Percentiles rank a stretch among this genome's conserved stretches.
These are phyloP conservation scores for Aphrocallistes beatrix DNA, from an alignment of 37 sponge, comb jelly and placozoan species.

Conservation along the genomic window DNA sequence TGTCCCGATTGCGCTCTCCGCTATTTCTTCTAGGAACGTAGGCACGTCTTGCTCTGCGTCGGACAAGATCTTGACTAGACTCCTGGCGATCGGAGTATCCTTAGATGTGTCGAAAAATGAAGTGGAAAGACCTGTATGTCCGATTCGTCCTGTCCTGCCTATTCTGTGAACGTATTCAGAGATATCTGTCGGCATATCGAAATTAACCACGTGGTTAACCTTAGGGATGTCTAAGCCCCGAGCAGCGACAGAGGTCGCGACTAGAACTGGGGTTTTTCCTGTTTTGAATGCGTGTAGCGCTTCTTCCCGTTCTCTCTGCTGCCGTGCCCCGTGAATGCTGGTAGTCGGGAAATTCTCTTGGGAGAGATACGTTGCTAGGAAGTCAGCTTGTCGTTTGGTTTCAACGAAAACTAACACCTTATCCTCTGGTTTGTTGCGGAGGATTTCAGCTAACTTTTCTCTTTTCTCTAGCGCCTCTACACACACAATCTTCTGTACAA, in stretches of 20 bases:
- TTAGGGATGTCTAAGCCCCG: conserved; percentile 87
- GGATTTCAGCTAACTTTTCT: conserved; percentile 64
- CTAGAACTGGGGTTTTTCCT: conserved; percentile 65
- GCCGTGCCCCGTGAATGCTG: conserved; percentile 90
- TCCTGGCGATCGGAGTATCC: conserved; percentile 59
- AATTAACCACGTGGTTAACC: conserved; percentile 90
- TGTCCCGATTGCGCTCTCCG: conserved; percentile 62
- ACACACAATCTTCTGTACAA: conserved; percentile 64
- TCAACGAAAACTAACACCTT: conserved; percentile 79
- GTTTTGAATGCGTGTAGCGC: conserved; percentile 73
- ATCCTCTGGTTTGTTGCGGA: conserved; percentile 49
- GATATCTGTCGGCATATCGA: conserved; percentile 68
- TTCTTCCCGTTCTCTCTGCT: conserved; percentile 87
- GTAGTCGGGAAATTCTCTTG: conserved; percentile 79
- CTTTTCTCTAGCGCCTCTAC: conserved; percentile 62
- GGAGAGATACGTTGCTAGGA: conserved; percentile 71
- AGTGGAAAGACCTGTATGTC: conserved; percentile 75
- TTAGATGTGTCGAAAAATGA: conserved; percentile 70
- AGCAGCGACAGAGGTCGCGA: conserved; percentile 89
- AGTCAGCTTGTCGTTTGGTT: conserved; percentile 85
- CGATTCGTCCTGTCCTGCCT: conserved; percentile 87
- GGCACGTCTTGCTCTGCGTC: conserved; percentile 87
- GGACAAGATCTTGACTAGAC: conserved; percentile 69
- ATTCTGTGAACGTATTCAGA: conserved; percentile 95
- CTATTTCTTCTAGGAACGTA: conserved; percentile 64